Percentiles rank a stretch among this genome's conserved stretches.
phyloP scores from a whole-genome alignment of 2,113 vertebrate species.

The Corythoichthys intestinalis region DNA sequence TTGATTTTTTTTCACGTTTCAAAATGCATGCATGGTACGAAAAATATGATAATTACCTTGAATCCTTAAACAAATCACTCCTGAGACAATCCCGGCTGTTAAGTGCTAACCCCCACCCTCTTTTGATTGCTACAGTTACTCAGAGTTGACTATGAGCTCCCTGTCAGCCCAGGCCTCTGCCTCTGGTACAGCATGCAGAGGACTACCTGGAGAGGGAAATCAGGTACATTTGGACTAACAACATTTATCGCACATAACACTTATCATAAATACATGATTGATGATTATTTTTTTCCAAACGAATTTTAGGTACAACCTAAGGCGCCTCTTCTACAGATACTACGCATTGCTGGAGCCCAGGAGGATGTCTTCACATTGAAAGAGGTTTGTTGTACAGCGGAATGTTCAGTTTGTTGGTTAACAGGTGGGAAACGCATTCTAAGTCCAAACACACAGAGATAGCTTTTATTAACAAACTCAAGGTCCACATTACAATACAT shows the following conservation, averaged over 20 bases:
- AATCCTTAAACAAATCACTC: too few species aligned
- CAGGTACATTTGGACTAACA: constrained; percentile 71
- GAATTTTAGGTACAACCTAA: constrained; percentile 81
- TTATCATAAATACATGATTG: neutral
- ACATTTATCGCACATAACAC: neutral
- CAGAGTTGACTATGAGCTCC: constrained; percentile 77
- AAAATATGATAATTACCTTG: too few species aligned
- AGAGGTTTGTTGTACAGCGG: constrained; percentile 74
- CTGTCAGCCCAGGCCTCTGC: constrained; percentile 71
- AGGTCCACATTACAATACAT: too few species aligned
- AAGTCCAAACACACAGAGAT: neutral
- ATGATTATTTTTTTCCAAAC: neutral
- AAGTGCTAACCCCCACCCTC: neutral
- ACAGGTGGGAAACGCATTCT: neutral
- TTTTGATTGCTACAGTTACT: neutral
- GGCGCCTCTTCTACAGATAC: constrained; percentile 83
- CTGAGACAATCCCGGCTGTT: neutral
- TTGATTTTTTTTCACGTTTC: too few species aligned
- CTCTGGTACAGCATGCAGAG: constrained; percentile 75
- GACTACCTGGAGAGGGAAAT: constrained; percentile 74
- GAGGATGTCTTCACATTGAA: constrained; percentile 91
- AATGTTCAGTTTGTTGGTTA: neutral
- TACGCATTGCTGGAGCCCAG: constrained; percentile 87
- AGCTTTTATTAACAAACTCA: too few species aligned
- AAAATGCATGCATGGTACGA: too few species aligned